Base-by-base conservation (phyloP, 2,113 vertebrate genomes). In the Sclerurus mexicanus region DNA sequence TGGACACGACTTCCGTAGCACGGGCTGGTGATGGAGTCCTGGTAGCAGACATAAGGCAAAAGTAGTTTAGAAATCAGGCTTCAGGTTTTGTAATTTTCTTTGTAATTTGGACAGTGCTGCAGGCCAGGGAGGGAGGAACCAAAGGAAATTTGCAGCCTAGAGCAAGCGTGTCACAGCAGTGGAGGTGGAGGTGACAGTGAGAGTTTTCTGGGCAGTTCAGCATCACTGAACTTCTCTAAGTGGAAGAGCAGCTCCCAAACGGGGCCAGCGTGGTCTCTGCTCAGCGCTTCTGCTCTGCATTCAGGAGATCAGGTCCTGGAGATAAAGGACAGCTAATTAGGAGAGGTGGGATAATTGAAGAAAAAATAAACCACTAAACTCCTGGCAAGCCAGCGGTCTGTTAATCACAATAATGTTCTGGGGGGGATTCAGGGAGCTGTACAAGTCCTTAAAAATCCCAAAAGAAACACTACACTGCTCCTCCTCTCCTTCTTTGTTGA, bases 1-100 rank as follows among this genome's bases (percentile, higher is more conserved):
- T 0, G 4, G 75, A 4, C 6, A 2, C 24, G 16, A 7, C 10
- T 4, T 25, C 25, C 47, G 50, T 1, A 7, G 30, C 9, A 1
- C 16, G 56, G 56, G 71, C 67, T 35, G 69, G 0, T 6, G 39
- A 3, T 2, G 5, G 9, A 81, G 30, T 4, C 40, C 64, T 18
- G 2, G 31, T 4, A 47, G 52, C 67, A 64, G 40, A 28, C 18
- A 2, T 1, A 17, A 20, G 50, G 35, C 52, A 59, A 3, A 37
- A 74, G 21, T 0, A 35, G 66, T 21, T 49, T 25, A 28, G 67
- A 56, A 85, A 75, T 10, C 56, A 30, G 68, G 35, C 28, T 55
- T 49, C 62, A 3, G 0, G 33, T 62, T 72, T 17, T 11, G 84
- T 44, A 13, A 21, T 75, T 59, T 39, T 31, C 73, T 59, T 14